A percentile compares a stretch with the other conserved stretches of the same genome.
These are phyloP conservation scores for Dendroctonus ponderosae DNA, from an alignment of 1,140 invertebrate genomes.

Conservation along the genomic window DNA sequence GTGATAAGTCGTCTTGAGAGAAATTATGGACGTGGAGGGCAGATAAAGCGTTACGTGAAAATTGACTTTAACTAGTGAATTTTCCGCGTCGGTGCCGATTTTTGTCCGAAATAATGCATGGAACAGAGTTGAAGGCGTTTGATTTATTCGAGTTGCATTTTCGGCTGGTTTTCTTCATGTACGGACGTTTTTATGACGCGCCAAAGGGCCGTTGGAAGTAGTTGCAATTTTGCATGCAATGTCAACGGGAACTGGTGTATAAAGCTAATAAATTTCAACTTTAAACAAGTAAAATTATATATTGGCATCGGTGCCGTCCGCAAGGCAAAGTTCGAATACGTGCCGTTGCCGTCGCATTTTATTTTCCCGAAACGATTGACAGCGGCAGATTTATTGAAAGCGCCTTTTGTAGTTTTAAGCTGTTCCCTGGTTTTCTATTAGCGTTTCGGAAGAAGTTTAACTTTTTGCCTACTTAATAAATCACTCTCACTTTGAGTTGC, in stretches of 20 bases:
- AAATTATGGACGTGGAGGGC: no score
- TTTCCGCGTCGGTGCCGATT: no score
- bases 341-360: slow-evolving; percentile 22
- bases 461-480: slow-evolving; percentile 21
- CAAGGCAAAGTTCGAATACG: slow-evolving; percentile 25
- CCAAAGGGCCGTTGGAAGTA: no score
- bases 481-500: slow-evolving; percentile 13
- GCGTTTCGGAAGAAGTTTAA: slow-evolving; percentile 28
- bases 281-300: slow-evolving; percentile 35
- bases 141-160: no score
- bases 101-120: no score
- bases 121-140: no score
- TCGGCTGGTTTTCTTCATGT: no score
- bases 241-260: slow-evolving; percentile 24
- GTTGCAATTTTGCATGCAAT: slow-evolving; percentile 7
- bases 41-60: no score
- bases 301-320: slow-evolving; percentile 21
- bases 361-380: slow-evolving; percentile 22
- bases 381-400: slow-evolving; percentile 31
- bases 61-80: no score
- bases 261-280: slow-evolving; percentile 35
- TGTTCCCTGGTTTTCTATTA: slow-evolving; percentile 32
- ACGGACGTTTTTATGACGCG: no score
- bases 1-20: no score
- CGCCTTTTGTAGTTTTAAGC: slow-evolving; percentile 33